Conservation (phyloP, 2,113 vertebrate species). For the Hypanus sabinus region DNA sequence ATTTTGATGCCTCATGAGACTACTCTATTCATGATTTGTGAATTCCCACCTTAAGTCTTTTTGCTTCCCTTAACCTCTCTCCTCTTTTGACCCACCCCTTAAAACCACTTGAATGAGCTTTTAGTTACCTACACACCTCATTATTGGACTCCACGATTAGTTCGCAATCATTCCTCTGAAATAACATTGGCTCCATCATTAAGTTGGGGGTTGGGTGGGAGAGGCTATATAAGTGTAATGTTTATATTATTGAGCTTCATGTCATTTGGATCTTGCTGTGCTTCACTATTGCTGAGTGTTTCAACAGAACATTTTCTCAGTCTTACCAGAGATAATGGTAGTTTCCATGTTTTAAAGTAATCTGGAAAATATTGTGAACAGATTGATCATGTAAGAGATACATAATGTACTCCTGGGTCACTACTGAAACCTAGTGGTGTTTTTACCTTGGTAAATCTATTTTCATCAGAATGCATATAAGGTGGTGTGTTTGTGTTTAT, state of each 20-base stretch:
- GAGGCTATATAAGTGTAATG: too few relatives aligned
- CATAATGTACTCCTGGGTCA: neutral
- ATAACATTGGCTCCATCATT: too few relatives aligned
- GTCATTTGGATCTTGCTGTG: neutral
- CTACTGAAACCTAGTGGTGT: neutral
- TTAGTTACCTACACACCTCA: neutral
- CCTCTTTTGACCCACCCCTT: too few relatives aligned
- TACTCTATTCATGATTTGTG: neutral
- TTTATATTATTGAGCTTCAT: neutral
- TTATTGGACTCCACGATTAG: neutral
- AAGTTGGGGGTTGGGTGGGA: too few relatives aligned
- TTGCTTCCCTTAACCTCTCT: neutral
- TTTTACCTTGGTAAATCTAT: neutral
- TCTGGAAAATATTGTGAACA: neutral
- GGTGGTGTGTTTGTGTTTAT: neutral
- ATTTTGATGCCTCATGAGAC: neutral
- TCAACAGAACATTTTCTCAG: neutral
- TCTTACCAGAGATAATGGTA: neutral
- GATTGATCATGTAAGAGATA: neutral
- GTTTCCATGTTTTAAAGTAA: neutral
- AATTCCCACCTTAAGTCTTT: neutral
- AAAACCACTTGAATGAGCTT: neutral
- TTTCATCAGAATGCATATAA: neutral
- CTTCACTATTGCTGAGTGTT: neutral
- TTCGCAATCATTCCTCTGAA: neutral